Conservation (phyloP, 2,113 vertebrate genomes). For the Thermophis baileyi region DNA sequence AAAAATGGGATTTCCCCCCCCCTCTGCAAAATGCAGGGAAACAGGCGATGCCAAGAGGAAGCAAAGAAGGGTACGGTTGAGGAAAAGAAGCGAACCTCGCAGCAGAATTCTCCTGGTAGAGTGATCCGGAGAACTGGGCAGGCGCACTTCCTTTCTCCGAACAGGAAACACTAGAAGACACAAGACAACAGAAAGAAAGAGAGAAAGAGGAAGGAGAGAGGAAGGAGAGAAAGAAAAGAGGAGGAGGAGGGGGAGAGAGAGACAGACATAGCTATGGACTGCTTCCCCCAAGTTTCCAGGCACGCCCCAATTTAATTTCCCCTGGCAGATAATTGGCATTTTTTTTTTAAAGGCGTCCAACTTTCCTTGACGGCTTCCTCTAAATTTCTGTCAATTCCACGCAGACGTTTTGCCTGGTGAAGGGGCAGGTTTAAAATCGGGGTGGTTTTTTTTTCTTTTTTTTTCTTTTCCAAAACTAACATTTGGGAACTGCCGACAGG, state of each 20-base stretch:
- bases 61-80: conserved; percentile 22
- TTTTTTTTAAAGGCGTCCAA: neutral
- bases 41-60: conserved; percentile 23
- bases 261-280: conserved; percentile 56
- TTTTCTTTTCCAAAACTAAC: neutral
- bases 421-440: neutral
- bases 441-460: no score
- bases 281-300: conserved; percentile 5
- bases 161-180: conserved; percentile 69
- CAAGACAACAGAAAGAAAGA: conserved; percentile 65
- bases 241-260: neutral
- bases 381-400: neutral
- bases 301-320: neutral
- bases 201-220: conserved; percentile 35
- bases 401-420: neutral
- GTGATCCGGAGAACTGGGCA: conserved; percentile 53
- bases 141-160: conserved; percentile 65
- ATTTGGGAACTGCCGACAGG: neutral
- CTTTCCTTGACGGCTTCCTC: neutral
- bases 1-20: neutral
- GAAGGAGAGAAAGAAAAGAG: neutral
- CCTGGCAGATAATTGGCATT: neutral
- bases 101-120: conserved; percentile 63
- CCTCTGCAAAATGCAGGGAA: neutral
- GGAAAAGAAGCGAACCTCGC: conserved; percentile 59